phyloP scores from a whole-genome alignment of 1,140 invertebrate species.

The fruit fly (Drosophila melanogaster) region DNA sequence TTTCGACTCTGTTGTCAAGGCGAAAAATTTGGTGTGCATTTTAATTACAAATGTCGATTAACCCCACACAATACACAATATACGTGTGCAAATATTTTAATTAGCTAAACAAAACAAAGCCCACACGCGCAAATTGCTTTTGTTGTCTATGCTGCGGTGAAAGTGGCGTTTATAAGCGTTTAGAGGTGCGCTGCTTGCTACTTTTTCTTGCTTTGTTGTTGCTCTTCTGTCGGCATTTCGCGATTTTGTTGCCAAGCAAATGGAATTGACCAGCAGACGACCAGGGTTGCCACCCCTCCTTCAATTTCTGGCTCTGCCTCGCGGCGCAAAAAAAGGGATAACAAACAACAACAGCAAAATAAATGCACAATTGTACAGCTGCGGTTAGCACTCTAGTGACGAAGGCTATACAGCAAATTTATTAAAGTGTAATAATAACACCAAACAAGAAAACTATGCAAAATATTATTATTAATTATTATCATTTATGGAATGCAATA shows the following conservation, averaged over 20 bases:
- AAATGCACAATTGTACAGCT: not conserved
- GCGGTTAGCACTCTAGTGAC: not conserved
- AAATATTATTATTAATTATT: no score
- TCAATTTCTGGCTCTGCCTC: slow-evolving; percentile 2
- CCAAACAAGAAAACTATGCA: no score
- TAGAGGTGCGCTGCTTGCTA: slow-evolving; percentile 4
- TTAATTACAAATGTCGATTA: slow-evolving; percentile 50
- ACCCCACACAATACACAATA: slow-evolving; percentile 11
- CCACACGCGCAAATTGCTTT: not conserved
- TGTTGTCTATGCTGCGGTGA: slow-evolving; percentile 29
- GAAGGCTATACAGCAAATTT: not conserved
- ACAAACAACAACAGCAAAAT: not conserved
- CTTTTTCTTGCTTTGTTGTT: slow-evolving; percentile 5
- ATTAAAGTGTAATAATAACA: not conserved
- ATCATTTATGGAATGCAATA: no score
- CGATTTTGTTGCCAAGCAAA: slow-evolving; percentile 48
- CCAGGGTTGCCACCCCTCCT: slow-evolving; percentile 27
- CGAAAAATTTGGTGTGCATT: slow-evolving; percentile 37
- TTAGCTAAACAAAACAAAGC: slow-evolving; percentile 10
- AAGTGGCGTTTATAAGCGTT: slow-evolving; percentile 38
- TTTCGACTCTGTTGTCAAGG: slow-evolving; percentile 43
- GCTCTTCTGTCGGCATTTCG: slow-evolving; percentile 11
- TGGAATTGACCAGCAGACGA: slow-evolving; percentile 36
- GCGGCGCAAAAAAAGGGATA: not conserved
- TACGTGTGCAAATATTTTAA: slow-evolving; percentile 38